A percentile compares a stretch with the other conserved stretches of the same genome.
Conservation (phyloP, 1,140 invertebrate genomes). For the Periplaneta americana region DNA sequence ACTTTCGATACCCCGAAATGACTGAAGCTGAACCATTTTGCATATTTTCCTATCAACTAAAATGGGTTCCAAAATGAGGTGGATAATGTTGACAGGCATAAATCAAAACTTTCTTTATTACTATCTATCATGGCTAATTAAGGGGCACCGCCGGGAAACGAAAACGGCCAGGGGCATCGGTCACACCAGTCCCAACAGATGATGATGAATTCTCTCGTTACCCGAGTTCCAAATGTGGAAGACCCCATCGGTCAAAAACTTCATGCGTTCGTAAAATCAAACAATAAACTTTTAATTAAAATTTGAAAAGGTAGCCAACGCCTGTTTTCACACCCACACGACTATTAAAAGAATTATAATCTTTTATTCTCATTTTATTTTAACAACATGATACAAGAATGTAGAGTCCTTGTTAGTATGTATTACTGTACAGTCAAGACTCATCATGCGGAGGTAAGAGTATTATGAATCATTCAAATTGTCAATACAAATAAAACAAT, state of each 20-base stretch:
- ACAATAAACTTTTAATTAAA: slow-evolving; percentile 14
- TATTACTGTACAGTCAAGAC: neutral
- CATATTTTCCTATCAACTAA: neutral
- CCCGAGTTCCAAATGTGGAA: neutral
- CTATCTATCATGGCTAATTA: neutral
- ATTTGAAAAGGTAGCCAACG: neutral
- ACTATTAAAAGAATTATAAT: neutral
- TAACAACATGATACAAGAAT: neutral
- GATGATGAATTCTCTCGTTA: neutral
- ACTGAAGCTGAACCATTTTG: neutral
- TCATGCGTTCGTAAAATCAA: slow-evolving; percentile 1
- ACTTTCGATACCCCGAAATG: no score
- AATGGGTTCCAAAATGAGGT: neutral
- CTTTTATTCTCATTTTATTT: neutral
- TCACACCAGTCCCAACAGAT: neutral
- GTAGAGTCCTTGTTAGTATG: neutral
- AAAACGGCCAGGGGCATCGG: neutral
- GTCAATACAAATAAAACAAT: no score
- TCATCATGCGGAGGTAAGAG: neutral
- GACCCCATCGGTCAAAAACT: neutral
- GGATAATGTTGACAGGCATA: neutral
- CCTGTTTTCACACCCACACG: neutral
- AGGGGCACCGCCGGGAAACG: neutral
- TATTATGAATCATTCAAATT: neutral
- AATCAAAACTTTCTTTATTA: neutral